phyloP scores from a whole-genome alignment of 2,113 vertebrate species.

The Raja brachyura region DNA sequence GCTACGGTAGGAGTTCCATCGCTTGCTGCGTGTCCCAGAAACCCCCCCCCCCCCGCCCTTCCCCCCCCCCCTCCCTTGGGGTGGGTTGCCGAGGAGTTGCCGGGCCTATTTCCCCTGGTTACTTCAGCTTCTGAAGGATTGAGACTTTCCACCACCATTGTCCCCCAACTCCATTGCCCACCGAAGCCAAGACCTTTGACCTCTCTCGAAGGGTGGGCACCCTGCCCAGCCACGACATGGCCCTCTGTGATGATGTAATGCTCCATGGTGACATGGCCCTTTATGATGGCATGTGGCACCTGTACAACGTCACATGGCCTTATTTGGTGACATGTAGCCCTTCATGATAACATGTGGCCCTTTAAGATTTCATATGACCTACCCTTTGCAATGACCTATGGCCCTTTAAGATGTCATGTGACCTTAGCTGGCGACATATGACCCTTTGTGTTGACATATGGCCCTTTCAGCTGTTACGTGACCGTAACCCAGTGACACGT shows the following conservation, averaged over 20 bases:
- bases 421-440: neutral
- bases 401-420: too few relatives aligned
- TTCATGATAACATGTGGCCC: neutral
- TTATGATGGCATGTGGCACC: neutral
- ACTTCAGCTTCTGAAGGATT: too few relatives aligned
- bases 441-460: neutral
- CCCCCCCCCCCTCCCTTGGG: neutral
- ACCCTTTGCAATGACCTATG: neutral
- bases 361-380: too few relatives aligned
- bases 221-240: neutral
- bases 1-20: neutral
- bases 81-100: too few relatives aligned
- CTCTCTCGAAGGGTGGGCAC: too few relatives aligned
- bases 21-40: neutral
- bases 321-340: neutral
- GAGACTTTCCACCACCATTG: too few relatives aligned
- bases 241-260: neutral
- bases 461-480: too few relatives aligned
- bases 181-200: too few relatives aligned
- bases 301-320: neutral
- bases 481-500: neutral
- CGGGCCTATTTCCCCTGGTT: too few relatives aligned
- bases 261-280: neutral
- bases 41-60: neutral
- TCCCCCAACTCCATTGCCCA: too few relatives aligned